Base-by-base conservation (phyloP, 2,888 invertebrate genomes). In the Leuctra nigra region DNA sequence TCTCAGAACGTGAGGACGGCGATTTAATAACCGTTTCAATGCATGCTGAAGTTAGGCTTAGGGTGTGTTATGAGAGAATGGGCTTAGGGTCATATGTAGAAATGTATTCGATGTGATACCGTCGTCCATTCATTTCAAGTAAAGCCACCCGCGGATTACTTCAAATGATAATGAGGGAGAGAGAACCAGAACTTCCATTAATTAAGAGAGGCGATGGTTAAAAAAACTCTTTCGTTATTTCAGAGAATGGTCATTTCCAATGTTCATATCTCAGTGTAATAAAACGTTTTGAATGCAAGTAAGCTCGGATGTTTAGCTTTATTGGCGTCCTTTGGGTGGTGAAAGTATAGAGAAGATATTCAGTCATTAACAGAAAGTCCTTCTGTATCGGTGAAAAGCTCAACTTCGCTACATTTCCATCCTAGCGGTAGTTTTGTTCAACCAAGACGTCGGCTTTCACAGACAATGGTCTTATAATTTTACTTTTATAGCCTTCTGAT, bases 1-100 rank as follows among this genome's bases (percentile, higher is more conserved):
- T 66, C 66, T 66, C 64, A 66, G 66, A 65, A n/a, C n/a, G n/a
- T n/a, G n/a, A n/a, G 53, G 22, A 16, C n/a, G 25, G 33, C 58
- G 58, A 58, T 58, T 58, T 58, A 58, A 58, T 58, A 58, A 58
- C 58, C 44, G 41, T 36, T 46, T 53, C 55, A 16, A 54, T 18
- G 22, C 47, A 36, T 14, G 54, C 36, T 35, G 52, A 55, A 46
- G 50, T 50, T 20, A 35, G 50, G 50, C 50, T 50, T 50, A 48
- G 48, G 55, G 29, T 50, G 48, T 57, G 57, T 57, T 57, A 55
- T 53, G 58, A 55, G 46, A 47, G 58, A 46, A 35, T 18, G 35
- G 20, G 50, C 56, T 52, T 52, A 41, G 48, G 53, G 33, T 23
- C 55, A 59, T 56, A 56, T 59, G 56, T 53, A 56, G 59, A 54